Evolutionary conservation across 1,140 invertebrate species (phyloP).

Genomic region (Drosophila hydei): DNA sequence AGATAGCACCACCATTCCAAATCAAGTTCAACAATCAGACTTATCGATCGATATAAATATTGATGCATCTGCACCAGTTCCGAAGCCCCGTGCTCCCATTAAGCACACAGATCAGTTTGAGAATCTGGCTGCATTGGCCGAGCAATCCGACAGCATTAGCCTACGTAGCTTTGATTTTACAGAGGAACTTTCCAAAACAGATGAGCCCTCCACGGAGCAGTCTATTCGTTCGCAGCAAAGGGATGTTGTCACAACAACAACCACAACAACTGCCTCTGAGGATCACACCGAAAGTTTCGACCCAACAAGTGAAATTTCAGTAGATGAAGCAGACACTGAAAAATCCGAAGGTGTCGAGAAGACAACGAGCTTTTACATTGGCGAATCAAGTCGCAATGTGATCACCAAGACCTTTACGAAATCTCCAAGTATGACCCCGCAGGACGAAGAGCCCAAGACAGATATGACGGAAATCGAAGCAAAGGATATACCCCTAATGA

Average conservation of each 20-base stretch:
- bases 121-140: slow-evolving; percentile 66
- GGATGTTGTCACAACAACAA: slow-evolving; percentile 66
- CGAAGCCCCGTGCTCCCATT: slow-evolving; percentile 75
- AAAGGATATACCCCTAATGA: slow-evolving; percentile 72
- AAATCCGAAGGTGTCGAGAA: slow-evolving; percentile 65
- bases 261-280: slow-evolving; percentile 71
- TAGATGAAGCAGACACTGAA: slow-evolving; percentile 75
- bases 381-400: slow-evolving; percentile 80
- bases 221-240: slow-evolving; percentile 71
- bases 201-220: slow-evolving; percentile 76
- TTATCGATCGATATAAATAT: slow-evolving; percentile 57
- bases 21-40: slow-evolving; percentile 55
- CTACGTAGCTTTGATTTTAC: slow-evolving; percentile 78
- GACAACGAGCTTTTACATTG: slow-evolving; percentile 80
- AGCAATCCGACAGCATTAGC: slow-evolving; percentile 78
- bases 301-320: slow-evolving; percentile 74
- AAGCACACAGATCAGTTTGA: slow-evolving; percentile 75
- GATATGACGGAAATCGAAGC: slow-evolving; percentile 59
- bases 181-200: slow-evolving; percentile 76
- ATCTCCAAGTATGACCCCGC: slow-evolving; percentile 58
- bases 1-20: slow-evolving; percentile 63
- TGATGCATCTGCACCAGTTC: slow-evolving; percentile 62
- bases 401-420: slow-evolving; percentile 73
- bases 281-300: slow-evolving; percentile 79
- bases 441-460: slow-evolving; percentile 57